Base-by-base conservation (phyloP, 2,888 invertebrate species). In the Apodemia hepburni region DNA sequence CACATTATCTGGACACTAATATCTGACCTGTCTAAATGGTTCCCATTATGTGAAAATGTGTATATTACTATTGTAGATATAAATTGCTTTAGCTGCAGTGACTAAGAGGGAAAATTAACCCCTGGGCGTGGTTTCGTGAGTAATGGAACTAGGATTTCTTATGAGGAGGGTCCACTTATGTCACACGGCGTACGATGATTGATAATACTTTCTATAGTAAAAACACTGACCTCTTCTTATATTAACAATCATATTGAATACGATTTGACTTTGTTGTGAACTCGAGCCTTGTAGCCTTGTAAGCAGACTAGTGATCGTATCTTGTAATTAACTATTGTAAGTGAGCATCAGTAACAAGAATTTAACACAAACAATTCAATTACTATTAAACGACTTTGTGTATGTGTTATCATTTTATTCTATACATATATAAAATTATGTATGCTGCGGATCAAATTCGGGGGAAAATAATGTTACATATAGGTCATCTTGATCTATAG, bases 91-190 rank as follows among this genome's bases (percentile, higher is more conserved):
- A 59, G n/a, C 22, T 38, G 59, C 35, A 38, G 59, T 76, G 75
- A 38, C 12, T 38, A 38, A 71, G 77, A 73, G 76, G 76, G 77
- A 79, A 80, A 87, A 88, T 87, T 87, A 86, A 38, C 86, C 76
- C 80, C 75, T 73, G 84, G 88, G 88, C 84, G 89, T 80, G 84
- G 85, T 79, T 74, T 77, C 72, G 75, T 90, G 88, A 91, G 82
- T 91, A 91, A 90, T 91, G 90, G 89, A 82, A 84, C 78, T 85
- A 81, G 75, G 84, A 84, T 85, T 84, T 85, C 84, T 81, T 75
- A 82, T 84, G 86, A 87, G 84, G 85, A 90, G 89, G 90, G 91
- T 88, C 86, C 88, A 87, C 88, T 90, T 89, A 87, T 89, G 89
- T 88, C 88, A 83, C 79, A 73, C 78, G 80, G 79, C 83, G 85